Base-by-base conservation (phyloP, 2,888 invertebrate genomes). In the Eupithecia pulchellata region DNA sequence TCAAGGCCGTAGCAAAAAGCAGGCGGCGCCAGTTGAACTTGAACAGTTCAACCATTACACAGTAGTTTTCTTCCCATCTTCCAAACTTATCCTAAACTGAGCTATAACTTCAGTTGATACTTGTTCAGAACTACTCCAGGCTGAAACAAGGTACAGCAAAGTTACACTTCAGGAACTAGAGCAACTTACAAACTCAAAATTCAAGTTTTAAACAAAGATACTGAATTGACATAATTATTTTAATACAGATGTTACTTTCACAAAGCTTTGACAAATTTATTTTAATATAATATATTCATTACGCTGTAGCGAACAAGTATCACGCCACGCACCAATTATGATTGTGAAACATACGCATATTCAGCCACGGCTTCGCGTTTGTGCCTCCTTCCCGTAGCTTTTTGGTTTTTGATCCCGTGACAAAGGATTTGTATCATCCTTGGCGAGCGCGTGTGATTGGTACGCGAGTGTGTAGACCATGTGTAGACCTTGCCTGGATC, bases 81-180 rank as follows among this genome's bases (percentile, higher is more conserved):
- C 52, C 11, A 25, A 52, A 25, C 52, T 52, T 20, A 25, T 25
- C 20, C 47, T 20, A 47, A 20, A 47, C 47, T 47, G 47, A 47
- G 47, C 20, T 47, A 20, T 47, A 47, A 47, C 47, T 47, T 47
- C 0, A 47, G 20, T 47, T 47, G 47, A 52, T 25, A 52, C 52
- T 52, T 52, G 25, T 52, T 52, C 52, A 52, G 25, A 52, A 52
- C 52, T 52, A 52, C 52, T 52, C 13, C 52, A 52, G 25, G 11
- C 25, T 13, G 25, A 13, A 52, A 25, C 52, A 52, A 52, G 52
- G 25, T 52, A 52, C 13, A 52, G 13, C 52, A 20, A 52, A 52
- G 52, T 52, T 52, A 25, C 25, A 13, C 52, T 52, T 52, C 11
- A 52, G 25, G 52, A 52, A 25, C 25, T 25, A 20, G 52, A 52